Evolutionary conservation across 2,113 vertebrate species (phyloP), one percentile per base, ranked within the genome.

Genomic region (Progne subis): DNA sequence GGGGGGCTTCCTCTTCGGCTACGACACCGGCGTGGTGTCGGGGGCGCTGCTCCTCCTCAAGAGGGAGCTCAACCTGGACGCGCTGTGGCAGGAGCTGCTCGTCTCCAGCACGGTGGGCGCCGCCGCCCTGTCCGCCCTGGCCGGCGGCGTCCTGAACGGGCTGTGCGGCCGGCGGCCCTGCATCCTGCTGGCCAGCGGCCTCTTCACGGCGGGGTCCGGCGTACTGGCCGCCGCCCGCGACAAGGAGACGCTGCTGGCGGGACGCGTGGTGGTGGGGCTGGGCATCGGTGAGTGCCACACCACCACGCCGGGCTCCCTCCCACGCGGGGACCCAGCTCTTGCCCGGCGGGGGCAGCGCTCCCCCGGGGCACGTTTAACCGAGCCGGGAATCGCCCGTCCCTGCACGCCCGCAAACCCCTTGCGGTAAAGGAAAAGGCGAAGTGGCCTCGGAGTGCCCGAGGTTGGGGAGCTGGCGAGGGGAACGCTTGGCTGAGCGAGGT

Each of bases 11-110:
- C 98, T 99, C 50, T 99, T 99, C 88, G 99, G 99, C 91, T 99
- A 99, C 46, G 99, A 99, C 97, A 99, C 99, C 12, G 99, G 99
- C 17, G 99, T 99, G 95, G 99, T 99, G 78, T 99, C 99, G 5
- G 99, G 99, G 46, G 99, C 99, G 7, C 99, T 99, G 98, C 98
- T 99, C 88, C 98, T 99, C 86, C 98, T 99, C 75, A 99, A 99
- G 97, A 97, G 94, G 96, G 98, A 99, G 98, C 98, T 99, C 97
- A 98, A 98, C 95, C 97, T 99, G 97, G 98, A 96, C 92, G 94
- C 98, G 6, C 95, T 99, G 29, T 99, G 99, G 99, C 99, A 99
- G 98, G 99, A 99, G 98, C 96, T 99, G 96, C 98, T 99, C 59
- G 99, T 99, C 39, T 99, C 99, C 90, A 94, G 99, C 93, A 99